Evolutionary conservation across 2,888 invertebrate genomes (phyloP).

Genomic region (Adelognathus sp.): DNA sequence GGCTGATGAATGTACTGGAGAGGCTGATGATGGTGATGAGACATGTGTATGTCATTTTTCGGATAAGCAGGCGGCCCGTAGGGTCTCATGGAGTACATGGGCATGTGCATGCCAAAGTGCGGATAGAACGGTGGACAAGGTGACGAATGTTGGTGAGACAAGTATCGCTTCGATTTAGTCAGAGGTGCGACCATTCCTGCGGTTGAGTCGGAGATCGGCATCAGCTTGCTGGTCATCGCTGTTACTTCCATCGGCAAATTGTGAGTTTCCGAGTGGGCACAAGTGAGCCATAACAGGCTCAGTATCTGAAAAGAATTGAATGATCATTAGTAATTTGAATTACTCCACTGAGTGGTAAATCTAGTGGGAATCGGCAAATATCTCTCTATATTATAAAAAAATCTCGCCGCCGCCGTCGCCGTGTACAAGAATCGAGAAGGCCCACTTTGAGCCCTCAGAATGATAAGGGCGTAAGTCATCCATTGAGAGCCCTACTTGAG

Average conservation of each 20-base stretch:
- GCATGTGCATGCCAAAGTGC: slow-evolving; percentile 61
- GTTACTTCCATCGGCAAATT: slow-evolving; percentile 63
- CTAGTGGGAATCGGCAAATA: neutral
- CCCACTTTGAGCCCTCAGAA: too few species aligned
- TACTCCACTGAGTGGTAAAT: too few species aligned
- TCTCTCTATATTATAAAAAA: neutral
- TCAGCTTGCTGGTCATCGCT: slow-evolving; percentile 9
- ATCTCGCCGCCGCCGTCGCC: too few species aligned
- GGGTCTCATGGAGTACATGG: slow-evolving; percentile 65
- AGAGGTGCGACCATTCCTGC: slow-evolving; percentile 50
- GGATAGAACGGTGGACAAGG: slow-evolving; percentile 74
- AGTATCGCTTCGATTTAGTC: slow-evolving; percentile 72
- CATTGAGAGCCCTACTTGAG: too few species aligned
- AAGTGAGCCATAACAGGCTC: slow-evolving; percentile 73
- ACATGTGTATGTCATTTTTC: slow-evolving; percentile 42
- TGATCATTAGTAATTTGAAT: neutral
- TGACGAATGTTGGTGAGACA: slow-evolving; percentile 61
- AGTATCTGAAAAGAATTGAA: slow-evolving; percentile 66
- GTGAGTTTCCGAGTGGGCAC: slow-evolving; percentile 67
- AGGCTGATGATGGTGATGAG: slow-evolving; percentile 39
- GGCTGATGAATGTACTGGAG: slow-evolving; percentile 67
- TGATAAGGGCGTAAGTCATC: too few species aligned
- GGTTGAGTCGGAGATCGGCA: slow-evolving; percentile 42
- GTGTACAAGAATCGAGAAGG: too few species aligned
- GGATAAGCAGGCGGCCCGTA: slow-evolving; percentile 64